Evolutionary conservation across 2,113 vertebrate genomes (phyloP), one percentile per base, ranked within the genome.

Genomic region (Ceyx melanurus): DNA sequence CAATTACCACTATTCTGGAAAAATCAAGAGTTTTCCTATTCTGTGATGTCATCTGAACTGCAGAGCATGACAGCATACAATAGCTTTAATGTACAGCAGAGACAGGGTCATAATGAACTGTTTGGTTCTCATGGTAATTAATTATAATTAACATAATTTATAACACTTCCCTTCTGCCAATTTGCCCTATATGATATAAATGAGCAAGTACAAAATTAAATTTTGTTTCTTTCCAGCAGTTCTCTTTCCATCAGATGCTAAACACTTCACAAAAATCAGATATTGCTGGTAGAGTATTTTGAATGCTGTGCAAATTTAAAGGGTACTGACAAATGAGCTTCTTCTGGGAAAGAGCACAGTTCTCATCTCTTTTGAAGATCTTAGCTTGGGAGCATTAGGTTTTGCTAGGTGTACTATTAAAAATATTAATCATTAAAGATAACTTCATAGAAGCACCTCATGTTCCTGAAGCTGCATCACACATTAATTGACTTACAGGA

Each of bases 401-500:
- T 71, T 58, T n/a, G 33, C 42, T 21, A 62, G 56, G 33, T 62
- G 10, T n/a, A 53, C 19, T 64, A 26, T 35, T 88, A 42, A 83
- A 74, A 88, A 68, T 21, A 56, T 9, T 68, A 31, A 22, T 26
- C 40, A 74, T 51, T 57, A 57, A 67, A 70, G 45, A 43, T 10
- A 64, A 35, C 31, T 28, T 17, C 18, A 3, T 21, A 57, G 37
- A 18, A 64, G 20, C 15, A 19, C 15, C 26, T 58, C 25, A 5
- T 12, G 11, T 28, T 56, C 22, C 54, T 46, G 68, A 84, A 60
- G 50, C 46, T 42, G 22, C 29, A 25, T 26, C 20, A 11, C 0
- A 0, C 25, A 45, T 16, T 9, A 80, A 60, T 11, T 15, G 22
- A 7, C 25, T 57, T 58, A 35, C 0, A 0, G 23, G 64, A 42